Evolutionary conservation across 2,113 vertebrate genomes (phyloP).

Genomic region (Scalopus aquaticus): DNA sequence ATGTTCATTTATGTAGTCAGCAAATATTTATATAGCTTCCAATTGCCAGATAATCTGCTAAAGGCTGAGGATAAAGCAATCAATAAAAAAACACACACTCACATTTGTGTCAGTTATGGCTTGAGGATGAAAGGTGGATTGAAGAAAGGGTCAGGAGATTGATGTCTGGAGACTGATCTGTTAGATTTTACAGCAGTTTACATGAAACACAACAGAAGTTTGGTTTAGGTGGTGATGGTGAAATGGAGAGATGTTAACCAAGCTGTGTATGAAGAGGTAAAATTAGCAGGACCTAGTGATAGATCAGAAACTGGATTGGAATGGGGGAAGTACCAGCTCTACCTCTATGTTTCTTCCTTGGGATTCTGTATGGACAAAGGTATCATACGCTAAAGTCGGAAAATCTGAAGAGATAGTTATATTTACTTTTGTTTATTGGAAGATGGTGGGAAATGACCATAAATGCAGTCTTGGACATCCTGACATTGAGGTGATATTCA

Average conservation of each 20-base stretch:
- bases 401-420: not conserved
- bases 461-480: not conserved
- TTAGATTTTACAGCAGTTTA: not conserved
- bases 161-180: not conserved
- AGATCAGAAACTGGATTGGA: constrained; percentile 6
- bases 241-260: not conserved
- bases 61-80: not conserved
- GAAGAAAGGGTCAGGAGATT: not conserved
- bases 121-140: not conserved
- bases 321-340: not conserved
- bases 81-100: not conserved
- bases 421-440: constrained; percentile 11
- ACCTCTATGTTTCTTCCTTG: not conserved
- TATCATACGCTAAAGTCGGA: not conserved
- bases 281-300: not conserved
- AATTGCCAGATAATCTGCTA: not conserved
- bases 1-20: constrained; percentile 12
- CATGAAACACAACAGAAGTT: not conserved
- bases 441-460: not conserved
- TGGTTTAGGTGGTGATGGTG: not conserved
- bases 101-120: not conserved
- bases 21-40: not conserved
- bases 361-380: not conserved
- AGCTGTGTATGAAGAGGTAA: constrained; percentile 1
- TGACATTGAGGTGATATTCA: not conserved